Conservation (phyloP, 2,888 invertebrate genomes). For the Pinctada fucata region DNA sequence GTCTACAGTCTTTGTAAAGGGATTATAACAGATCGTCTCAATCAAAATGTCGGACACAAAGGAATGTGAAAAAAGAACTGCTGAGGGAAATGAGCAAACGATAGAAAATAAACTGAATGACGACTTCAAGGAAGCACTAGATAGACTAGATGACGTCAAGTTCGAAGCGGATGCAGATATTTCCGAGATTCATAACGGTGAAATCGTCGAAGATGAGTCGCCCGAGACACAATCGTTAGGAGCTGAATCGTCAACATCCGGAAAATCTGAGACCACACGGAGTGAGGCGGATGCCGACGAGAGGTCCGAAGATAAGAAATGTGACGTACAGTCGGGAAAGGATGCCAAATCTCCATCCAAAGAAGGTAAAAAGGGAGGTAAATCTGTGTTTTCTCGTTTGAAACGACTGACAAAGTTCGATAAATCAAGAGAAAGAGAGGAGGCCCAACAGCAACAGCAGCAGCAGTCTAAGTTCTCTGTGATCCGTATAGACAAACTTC, state of each 20-base stretch:
- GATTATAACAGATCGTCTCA: not conserved
- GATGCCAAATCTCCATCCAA: constrained; percentile 32
- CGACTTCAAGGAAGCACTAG: constrained; percentile 51
- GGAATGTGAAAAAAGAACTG: not conserved
- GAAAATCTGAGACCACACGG: constrained; percentile 26
- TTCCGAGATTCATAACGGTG: constrained; percentile 44
- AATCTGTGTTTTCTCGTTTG: constrained; percentile 55
- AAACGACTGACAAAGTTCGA: constrained; percentile 63
- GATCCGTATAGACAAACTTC: constrained; percentile 70
- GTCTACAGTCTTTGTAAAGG: no score
- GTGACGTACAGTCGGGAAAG: constrained; percentile 36
- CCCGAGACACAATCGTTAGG: constrained; percentile 44
- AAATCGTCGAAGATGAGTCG: constrained; percentile 15
- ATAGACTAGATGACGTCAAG: constrained; percentile 50
- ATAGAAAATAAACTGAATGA: constrained; percentile 5
- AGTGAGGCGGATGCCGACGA: constrained; percentile 19
- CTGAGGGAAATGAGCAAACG: not conserved
- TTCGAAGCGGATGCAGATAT: constrained; percentile 52
- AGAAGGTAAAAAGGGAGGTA: constrained; percentile 39
- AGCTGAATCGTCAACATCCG: constrained; percentile 39
- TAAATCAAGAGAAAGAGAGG: constrained; percentile 46
- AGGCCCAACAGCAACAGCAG: constrained; percentile 26
- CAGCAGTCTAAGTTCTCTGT: constrained; percentile 61
- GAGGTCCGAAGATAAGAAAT: constrained; percentile 36
- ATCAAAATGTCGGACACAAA: constrained; percentile 26